Base-by-base conservation (phyloP, 2,888 invertebrate species). In the Dusona sp. region DNA sequence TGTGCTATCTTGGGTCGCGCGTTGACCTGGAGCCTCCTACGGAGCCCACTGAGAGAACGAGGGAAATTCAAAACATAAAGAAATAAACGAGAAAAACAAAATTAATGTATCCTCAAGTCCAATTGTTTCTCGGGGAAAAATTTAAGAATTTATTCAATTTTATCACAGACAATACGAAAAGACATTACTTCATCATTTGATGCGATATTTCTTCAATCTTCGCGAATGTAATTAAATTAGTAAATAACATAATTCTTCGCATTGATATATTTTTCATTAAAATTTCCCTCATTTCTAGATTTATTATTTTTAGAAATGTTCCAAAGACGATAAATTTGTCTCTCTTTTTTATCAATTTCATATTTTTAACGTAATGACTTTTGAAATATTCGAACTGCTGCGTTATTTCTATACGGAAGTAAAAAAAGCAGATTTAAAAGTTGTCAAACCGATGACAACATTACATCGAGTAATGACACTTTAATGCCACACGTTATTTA, bases 1-100 rank as follows among this genome's bases (percentile, higher is more conserved):
- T 29, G 51, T 65, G 79, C 68, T 86, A 86, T 86, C 86, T 86
- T 74, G 74, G 86, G 86, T 86, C 86, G 86, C 84, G 74, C 84
- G 64, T 86, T 84, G 86, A 86, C 86, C 86, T 70, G 81, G 48
- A 65, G 79, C 64, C 54, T 72, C 38, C 45, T 57, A 61, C 51
- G 16, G 48, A 82, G 22, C 42, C 51, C 29, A 78, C 48, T n/a
- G 29, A 33, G 29, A 65, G 72, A 65, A 67, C 6, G 72, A 22
- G 65, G 54, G 70, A 70, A 38, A 68, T 22, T 36, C 16, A 33
- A 48, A 36, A 65, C n/a, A 2, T 1, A 7, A 33, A 36, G 36
- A 33, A 67, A 33, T 9, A 13, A 33, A 51, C n/a, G 38, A 29
- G 16, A 74, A 45, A 25, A 36, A 45, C 22, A 70, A 57, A 79